Base-by-base conservation (phyloP, 2,113 vertebrate genomes). In the Anser brachyrhynchus region DNA sequence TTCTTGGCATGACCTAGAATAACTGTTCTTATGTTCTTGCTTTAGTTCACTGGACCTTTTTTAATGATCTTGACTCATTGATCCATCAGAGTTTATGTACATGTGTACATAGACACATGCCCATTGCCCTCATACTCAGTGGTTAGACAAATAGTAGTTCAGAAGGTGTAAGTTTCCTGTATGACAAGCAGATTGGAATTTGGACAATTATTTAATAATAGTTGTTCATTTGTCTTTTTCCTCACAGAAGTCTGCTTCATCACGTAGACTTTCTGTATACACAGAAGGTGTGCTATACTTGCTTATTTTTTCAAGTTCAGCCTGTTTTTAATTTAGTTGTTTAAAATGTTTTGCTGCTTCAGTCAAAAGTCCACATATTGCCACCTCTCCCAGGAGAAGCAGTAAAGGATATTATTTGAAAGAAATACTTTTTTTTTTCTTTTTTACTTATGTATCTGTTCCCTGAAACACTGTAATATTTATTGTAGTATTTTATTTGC, bases 31-130 rank as follows among this genome's bases (percentile, higher is more conserved):
- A 10, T 5, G 13, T 54, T 51, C n/a, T 52, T 37, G 28, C 26
- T 90, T 92, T 84, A 26, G 43, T 84, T 94, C 62, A 23, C 14
- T 55, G 74, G 25, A 33, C 43, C 6, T 31, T 89, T 61, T 87
- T 79, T 25, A 92, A 41, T 20, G 55, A 7, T 52, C 35, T 21
- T 59, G 17, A 35, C 28, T n/a, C 23, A 1, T 67, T 20, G 37
- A n/a, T 49, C 35, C 10, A 22, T 70, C 51, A 37, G 19, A 71
- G 20, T 83, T 84, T 41, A 22, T 59, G 51, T 69, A 67, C 18
- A 64, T 4, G 18, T 2, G 10, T 49, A 13, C 0, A 1, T 23
- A 12, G 10, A 18, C 22, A 41, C 7, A 2, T 10, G 0, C 11
- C 2, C 3, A 3, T 2, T 59, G 55, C 86, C 52, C 64, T 25